phyloP scores from a whole-genome alignment of 2,888 invertebrate genomes.

The Sminthurinus aureus region DNA sequence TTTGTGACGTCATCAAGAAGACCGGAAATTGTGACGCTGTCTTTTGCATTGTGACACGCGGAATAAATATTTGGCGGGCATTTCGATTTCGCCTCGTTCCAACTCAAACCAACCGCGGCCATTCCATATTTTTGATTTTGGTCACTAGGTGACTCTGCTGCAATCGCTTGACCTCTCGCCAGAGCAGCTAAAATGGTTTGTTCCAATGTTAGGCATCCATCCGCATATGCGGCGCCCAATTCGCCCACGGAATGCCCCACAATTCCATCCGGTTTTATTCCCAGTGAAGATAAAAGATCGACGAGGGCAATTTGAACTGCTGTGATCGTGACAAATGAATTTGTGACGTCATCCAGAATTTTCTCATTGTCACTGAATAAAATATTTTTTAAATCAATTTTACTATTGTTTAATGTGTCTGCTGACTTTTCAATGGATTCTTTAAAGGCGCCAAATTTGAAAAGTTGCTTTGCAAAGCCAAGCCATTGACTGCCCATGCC shows the following conservation, averaged over 20 bases:
- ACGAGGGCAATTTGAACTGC: too few relatives aligned
- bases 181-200: slow-evolving; percentile 93
- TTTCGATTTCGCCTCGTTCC: too few relatives aligned
- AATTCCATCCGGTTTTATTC: too few relatives aligned
- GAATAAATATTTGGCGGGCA: too few relatives aligned
- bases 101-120: slow-evolving; percentile 88
- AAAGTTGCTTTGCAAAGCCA: slow-evolving; percentile 69
- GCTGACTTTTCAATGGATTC: slow-evolving; percentile 77
- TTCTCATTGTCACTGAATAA: slow-evolving; percentile 78
- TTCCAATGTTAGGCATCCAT: slow-evolving; percentile 91
- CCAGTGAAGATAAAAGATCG: too few relatives aligned
- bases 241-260: too few relatives aligned
- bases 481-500: too few relatives aligned
- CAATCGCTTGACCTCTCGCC: slow-evolving; percentile 65
- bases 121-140: slow-evolving; percentile 80
- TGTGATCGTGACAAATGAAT: slow-evolving; percentile 93
- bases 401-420: slow-evolving; percentile 77
- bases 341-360: slow-evolving; percentile 82
- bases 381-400: slow-evolving; percentile 80
- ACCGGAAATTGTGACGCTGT: too few relatives aligned
- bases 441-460: slow-evolving; percentile 67
- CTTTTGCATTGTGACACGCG: too few relatives aligned
- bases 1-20: too few relatives aligned
- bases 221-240: too few relatives aligned
- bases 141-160: too few relatives aligned